Percentiles rank a stretch among this genome's conserved stretches.
Conservation (phyloP, 2,888 invertebrate species). For the Amiota communis region DNA sequence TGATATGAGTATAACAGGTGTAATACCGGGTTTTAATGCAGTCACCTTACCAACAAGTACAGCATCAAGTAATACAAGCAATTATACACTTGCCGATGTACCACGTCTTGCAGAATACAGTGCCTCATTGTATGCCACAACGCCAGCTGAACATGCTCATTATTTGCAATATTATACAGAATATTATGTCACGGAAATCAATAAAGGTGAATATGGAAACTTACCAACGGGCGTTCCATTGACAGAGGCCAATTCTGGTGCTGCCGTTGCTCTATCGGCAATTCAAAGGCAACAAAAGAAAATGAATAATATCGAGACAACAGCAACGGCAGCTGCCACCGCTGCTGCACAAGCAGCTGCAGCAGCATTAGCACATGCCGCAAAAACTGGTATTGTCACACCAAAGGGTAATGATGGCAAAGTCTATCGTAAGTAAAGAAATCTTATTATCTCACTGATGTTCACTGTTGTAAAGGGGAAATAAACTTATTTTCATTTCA, state of each 20-base stretch:
- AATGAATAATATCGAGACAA: conserved; percentile 69
- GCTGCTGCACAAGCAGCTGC: conserved; percentile 68
- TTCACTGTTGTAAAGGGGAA: background rate
- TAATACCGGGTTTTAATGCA: background rate
- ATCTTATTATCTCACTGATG: background rate
- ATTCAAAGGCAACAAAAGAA: conserved; percentile 75
- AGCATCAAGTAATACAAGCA: conserved; percentile 48
- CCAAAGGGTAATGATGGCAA: conserved; percentile 71
- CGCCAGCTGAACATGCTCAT: conserved; percentile 80
- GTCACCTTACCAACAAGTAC: background rate
- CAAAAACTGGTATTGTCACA: conserved; percentile 47
- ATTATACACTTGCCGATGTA: conserved; percentile 78
- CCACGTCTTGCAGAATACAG: conserved; percentile 84
- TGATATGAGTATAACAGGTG: conserved; percentile 23
- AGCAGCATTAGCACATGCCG: conserved; percentile 54
- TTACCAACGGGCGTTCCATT: conserved; percentile 60
- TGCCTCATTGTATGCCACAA: conserved; percentile 83
- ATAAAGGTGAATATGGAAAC: conserved; percentile 65
- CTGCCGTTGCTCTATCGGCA: conserved; percentile 91
- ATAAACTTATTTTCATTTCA: conserved; percentile 39
- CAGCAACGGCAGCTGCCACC: conserved; percentile 67
- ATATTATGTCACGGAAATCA: conserved; percentile 77
- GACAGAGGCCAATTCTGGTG: conserved; percentile 83
- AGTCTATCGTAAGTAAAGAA: conserved; percentile 65
- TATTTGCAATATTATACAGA: conserved; percentile 83